These are phyloP conservation scores for Sebastes iracundus DNA, from an alignment of 2,797 vertebrate genomes.

Conservation along the genomic window DNA sequence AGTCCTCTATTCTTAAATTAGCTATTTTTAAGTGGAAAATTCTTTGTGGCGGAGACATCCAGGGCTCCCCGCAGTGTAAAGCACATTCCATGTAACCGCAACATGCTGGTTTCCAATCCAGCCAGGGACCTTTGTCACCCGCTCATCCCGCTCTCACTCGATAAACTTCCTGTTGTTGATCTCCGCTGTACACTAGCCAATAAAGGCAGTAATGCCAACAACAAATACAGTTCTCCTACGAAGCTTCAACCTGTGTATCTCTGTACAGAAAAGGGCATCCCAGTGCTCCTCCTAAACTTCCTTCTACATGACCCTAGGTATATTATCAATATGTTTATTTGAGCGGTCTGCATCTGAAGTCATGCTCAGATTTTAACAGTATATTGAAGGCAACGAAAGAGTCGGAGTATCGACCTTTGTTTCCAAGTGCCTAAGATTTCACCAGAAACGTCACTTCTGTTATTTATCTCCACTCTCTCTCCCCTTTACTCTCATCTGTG, in stretches of 20 bases:
- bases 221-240: background rate
- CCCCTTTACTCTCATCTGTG: background rate
- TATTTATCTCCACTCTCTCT: too few relatives aligned
- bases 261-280: too few relatives aligned
- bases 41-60: background rate
- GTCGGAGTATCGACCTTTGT: background rate
- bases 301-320: too few relatives aligned
- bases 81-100: slow-evolving; percentile 11
- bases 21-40: background rate
- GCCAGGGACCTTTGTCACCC: background rate
- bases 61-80: background rate
- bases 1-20: background rate
- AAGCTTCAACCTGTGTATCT: too few relatives aligned
- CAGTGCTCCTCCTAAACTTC: too few relatives aligned
- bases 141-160: background rate
- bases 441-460: too few relatives aligned
- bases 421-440: background rate
- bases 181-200: background rate
- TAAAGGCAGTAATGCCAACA: background rate
- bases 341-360: too few relatives aligned
- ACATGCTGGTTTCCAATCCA: background rate
- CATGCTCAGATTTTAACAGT: background rate
- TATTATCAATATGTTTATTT: too few relatives aligned
- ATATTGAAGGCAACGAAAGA: background rate
- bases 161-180: background rate